Percentiles rank a stretch among this genome's conserved stretches.
These are phyloP conservation scores for Branchellion lobata DNA, from an alignment of 2,888 invertebrate genomes.

Conservation along the genomic window DNA sequence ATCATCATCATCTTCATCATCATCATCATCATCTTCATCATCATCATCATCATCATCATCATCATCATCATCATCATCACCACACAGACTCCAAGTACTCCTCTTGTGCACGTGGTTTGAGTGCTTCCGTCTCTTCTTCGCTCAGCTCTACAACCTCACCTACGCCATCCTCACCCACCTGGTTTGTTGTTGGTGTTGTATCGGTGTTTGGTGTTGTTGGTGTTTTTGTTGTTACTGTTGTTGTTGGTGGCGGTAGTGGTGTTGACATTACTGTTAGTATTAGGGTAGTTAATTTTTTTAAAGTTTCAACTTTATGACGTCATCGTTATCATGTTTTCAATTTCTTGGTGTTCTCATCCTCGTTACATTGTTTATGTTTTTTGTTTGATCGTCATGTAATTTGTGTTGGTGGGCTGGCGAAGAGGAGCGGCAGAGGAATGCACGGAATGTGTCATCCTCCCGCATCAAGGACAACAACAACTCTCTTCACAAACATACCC, in stretches of 20 bases:
- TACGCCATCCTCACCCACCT: constrained; percentile 5
- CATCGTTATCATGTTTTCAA: too few species aligned
- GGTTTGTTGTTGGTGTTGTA: constrained; percentile 15
- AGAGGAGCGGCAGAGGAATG: too few species aligned
- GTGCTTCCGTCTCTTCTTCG: constrained; percentile 35
- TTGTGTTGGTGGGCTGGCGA: too few species aligned
- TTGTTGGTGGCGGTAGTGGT: neutral
- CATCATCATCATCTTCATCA: neutral
- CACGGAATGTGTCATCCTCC: too few species aligned
- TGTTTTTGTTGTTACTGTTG: neutral
- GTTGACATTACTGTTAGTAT: too few species aligned
- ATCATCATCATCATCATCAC: constrained; percentile 37
- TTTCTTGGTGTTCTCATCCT: too few species aligned
- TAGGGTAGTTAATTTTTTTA: too few species aligned
- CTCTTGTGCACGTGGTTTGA: constrained; percentile 39
- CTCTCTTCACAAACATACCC: too few species aligned
- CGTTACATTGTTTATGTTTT: too few species aligned
- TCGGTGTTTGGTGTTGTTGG: neutral
- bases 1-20: neutral
- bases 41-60: constrained; percentile 44
- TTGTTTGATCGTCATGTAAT: too few species aligned
- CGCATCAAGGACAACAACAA: too few species aligned
- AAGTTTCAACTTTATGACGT: too few species aligned
- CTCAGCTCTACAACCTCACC: constrained; percentile 15
- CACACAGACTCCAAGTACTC: constrained; percentile 25